phyloP scores from a whole-genome alignment of 2,888 invertebrate species.

The Synanthedon myopaeformis region DNA sequence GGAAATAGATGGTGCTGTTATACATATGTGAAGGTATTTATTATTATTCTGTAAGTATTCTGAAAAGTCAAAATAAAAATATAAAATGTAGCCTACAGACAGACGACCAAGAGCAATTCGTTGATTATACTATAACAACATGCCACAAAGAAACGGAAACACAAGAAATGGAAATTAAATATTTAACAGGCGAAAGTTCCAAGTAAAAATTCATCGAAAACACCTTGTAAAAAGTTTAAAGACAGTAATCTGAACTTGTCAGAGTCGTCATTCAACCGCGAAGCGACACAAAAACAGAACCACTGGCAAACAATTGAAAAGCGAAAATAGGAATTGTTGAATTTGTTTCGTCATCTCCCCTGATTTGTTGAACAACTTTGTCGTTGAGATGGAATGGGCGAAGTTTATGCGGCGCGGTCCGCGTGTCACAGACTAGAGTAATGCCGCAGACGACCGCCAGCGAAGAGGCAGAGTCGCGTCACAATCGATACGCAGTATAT shows the following conservation, averaged over 20 bases:
- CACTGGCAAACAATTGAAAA: slow-evolving; percentile 27
- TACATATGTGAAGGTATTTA: too few relatives aligned
- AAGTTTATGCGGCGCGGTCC: slow-evolving; percentile 8
- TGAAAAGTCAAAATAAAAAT: too few relatives aligned
- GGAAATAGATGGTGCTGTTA: too few relatives aligned
- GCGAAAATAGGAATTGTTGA: slow-evolving; percentile 31
- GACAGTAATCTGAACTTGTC: slow-evolving; percentile 24
- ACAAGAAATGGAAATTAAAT: not conserved
- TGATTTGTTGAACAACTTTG: slow-evolving; percentile 27
- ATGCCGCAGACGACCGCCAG: not conserved
- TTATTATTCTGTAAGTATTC: too few relatives aligned
- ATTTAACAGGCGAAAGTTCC: not conserved
- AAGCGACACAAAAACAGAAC: slow-evolving; percentile 19
- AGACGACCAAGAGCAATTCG: too few relatives aligned
- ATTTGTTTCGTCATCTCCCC: slow-evolving; percentile 29
- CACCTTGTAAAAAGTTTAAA: slow-evolving; percentile 20
- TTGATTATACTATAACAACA: too few relatives aligned
- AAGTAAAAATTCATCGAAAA: slow-evolving; percentile 7
- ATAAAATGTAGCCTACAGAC: too few relatives aligned
- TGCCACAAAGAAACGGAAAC: too few relatives aligned
- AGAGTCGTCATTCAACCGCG: slow-evolving; percentile 25
- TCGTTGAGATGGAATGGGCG: slow-evolving; percentile 14
- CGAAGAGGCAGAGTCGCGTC: slow-evolving; percentile 2
- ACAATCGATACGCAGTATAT: slow-evolving; percentile 1
- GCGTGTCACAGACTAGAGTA: not conserved